Base-by-base conservation (phyloP, 2,888 invertebrate species). In the Drosophila meridionalis region DNA sequence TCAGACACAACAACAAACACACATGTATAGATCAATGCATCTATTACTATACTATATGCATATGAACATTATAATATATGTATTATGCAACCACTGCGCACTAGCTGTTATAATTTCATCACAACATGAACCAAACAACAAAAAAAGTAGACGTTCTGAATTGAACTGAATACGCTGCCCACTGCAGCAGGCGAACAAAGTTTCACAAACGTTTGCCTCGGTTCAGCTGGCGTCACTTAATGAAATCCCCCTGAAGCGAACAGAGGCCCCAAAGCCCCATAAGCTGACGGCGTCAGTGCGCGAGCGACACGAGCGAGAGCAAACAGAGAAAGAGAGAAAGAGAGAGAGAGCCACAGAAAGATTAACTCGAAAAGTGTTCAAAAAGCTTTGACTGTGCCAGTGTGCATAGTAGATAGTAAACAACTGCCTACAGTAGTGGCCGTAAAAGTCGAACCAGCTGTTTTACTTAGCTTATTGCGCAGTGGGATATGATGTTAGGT, bases 61-160 rank as follows among this genome's bases (percentile, higher is more conserved):
- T n/a, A 50, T 50, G 3, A 4, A 38, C 7, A 36, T 50, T 30
- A 68, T 78, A 28, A 20, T 32, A n/a, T 34, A 20, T 20, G 12
- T 20, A 34, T 20, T 34, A 64, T 73, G 64, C 57, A 72, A 67
- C 30, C 59, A 76, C 77, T 65, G 56, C 43, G 60, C 77, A 78
- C 73, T 63, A 30, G 11, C 67, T 62, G 64, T 28, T 20, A 58
- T 40, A n/a, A 55, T 55, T 58, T 56, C 47, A 42, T 30, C 56
- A 67, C 72, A 53, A 28, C 47, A 2, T 57, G 9, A 32, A 50
- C 50, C 5, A 32, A n/a, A 5, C 4, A 32, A 32, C n/a, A 30
- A 53, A 53, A 55, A 58, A 45, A 5, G 32, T n/a, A 32, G 14
- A 36, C 53, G 59, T 56, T 64, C 52, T 50, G 34, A 45, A 42